Percentiles rank a stretch among this genome's conserved stretches.
These are phyloP conservation scores for Shargacucullia verbasci DNA, from an alignment of 2,888 invertebrate genomes.

Conservation along the genomic window DNA sequence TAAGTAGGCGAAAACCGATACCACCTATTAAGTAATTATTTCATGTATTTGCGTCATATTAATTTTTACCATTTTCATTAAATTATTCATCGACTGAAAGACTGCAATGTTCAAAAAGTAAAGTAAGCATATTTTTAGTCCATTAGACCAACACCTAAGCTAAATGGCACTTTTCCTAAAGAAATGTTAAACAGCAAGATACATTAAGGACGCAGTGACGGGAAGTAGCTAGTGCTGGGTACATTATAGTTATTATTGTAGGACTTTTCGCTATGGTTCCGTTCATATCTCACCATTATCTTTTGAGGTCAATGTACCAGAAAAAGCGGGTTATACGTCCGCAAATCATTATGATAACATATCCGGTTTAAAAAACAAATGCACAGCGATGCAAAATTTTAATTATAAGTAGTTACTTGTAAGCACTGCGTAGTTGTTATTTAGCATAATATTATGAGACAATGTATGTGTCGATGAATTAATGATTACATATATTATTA, in stretches of 20 bases:
- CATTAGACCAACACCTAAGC: slow-evolving; percentile 12
- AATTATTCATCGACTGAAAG: neutral
- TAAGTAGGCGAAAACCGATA: neutral
- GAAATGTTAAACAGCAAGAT: slow-evolving; percentile 25
- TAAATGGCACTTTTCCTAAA: slow-evolving; percentile 21
- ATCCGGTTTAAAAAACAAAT: slow-evolving; percentile 62
- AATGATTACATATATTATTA: too few relatives aligned
- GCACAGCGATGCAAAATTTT: slow-evolving; percentile 36
- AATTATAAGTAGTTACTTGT: slow-evolving; percentile 4
- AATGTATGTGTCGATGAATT: neutral
- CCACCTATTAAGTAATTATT: neutral
- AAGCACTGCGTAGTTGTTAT: neutral
- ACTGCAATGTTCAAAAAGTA: too few relatives aligned
- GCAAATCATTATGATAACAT: slow-evolving; percentile 71
- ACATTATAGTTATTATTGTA: slow-evolving; percentile 40
- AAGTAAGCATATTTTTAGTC: slow-evolving; percentile 1
- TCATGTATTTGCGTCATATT: slow-evolving; percentile 4
- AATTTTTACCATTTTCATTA: neutral
- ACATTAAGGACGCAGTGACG: slow-evolving; percentile 21
- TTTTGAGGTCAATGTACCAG: slow-evolving; percentile 76
- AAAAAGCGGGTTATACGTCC: slow-evolving; percentile 67
- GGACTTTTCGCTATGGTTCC: slow-evolving; percentile 66
- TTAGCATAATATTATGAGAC: neutral
- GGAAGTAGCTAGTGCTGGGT: slow-evolving; percentile 33
- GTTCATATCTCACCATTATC: slow-evolving; percentile 70